Base-by-base conservation (phyloP, 2,888 invertebrate species). In the Drosophila subquinaria region DNA sequence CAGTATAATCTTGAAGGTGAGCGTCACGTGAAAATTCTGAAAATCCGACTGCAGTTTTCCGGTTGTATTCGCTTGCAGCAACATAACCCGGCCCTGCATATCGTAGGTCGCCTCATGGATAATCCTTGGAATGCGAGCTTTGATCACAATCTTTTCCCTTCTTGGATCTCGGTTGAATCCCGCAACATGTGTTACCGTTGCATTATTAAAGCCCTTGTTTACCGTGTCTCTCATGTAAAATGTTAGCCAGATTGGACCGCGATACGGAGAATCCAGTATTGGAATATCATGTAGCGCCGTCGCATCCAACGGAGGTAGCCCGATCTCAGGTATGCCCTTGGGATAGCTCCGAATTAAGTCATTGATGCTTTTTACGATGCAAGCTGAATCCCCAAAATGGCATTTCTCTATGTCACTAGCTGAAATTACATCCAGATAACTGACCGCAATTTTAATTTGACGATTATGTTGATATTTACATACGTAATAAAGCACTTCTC, bases 121-220 rank as follows among this genome's bases (percentile, higher is more conserved):
- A 0, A 85, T 13, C 0, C 73, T 68, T 4, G 85, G 90, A 33
- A 87, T 53, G 5, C 11, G 60, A 4, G 69, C 78, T 10, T 68
- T 53, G 0, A 90, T 48, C 5, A 73, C 65, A 42, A 85, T 73
- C 52, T 63, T 76, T 15, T 65, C 69, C n/a, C 60, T 62, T 5
- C 51, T 74, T 27, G 88, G 88, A 50, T 85, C 77, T 11, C 20
- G 38, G 15, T 51, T 53, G 48, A 90, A 90, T 8, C 89, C 90
- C 36, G 81, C 53, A 3, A 82, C 71, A 6, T 63, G 52, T 20
- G 73, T 76, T 4, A 88, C 56, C 0, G 75, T 86, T 20, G 79
- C 68, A 55, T 79, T 82, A 36, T 82, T 71, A 4, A 86, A 69
- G 1, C 88, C 89, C 11, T 15, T 51, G 4, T 48, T 48, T 0